Evolutionary conservation across 2,888 invertebrate species (phyloP).

Genomic region (Diaphora mendica): DNA sequence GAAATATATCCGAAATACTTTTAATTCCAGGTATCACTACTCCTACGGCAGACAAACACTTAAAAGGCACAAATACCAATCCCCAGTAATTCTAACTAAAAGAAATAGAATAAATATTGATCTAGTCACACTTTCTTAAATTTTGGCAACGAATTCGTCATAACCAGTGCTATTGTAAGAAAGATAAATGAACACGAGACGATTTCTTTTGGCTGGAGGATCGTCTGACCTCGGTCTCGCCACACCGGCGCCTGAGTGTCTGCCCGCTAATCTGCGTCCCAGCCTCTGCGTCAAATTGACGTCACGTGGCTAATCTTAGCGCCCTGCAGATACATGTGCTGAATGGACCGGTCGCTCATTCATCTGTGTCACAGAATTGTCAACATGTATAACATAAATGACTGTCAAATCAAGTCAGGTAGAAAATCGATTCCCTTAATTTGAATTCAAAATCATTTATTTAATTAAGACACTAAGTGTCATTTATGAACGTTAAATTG

Average conservation of each 20-base stretch:
- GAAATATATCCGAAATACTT: too few species aligned
- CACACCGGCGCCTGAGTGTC: slow-evolving; percentile 70
- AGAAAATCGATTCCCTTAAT: too few species aligned
- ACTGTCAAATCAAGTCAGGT: neutral
- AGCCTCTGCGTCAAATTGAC: slow-evolving; percentile 42
- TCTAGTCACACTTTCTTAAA: neutral
- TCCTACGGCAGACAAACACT: too few species aligned
- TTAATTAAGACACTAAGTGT: too few species aligned
- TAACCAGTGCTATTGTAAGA: slow-evolving; percentile 43
- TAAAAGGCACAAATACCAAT: neutral
- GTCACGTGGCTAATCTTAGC: slow-evolving; percentile 18
- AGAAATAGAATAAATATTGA: neutral
- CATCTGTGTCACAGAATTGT: neutral
- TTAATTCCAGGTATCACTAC: too few species aligned
- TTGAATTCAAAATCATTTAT: too few species aligned
- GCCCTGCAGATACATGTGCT: slow-evolving; percentile 7
- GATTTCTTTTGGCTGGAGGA: slow-evolving; percentile 56
- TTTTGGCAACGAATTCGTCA: slow-evolving; percentile 44
- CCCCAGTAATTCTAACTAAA: neutral
- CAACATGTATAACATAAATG: neutral
- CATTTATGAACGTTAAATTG: too few species aligned
- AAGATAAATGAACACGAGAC: slow-evolving; percentile 48
- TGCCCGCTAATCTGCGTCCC: slow-evolving; percentile 44
- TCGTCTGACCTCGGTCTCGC: slow-evolving; percentile 73
- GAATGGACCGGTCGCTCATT: slow-evolving; percentile 12